These are phyloP conservation scores for Catharus minimus DNA, from an alignment of 2,113 vertebrate species.

Conservation along the genomic window DNA sequence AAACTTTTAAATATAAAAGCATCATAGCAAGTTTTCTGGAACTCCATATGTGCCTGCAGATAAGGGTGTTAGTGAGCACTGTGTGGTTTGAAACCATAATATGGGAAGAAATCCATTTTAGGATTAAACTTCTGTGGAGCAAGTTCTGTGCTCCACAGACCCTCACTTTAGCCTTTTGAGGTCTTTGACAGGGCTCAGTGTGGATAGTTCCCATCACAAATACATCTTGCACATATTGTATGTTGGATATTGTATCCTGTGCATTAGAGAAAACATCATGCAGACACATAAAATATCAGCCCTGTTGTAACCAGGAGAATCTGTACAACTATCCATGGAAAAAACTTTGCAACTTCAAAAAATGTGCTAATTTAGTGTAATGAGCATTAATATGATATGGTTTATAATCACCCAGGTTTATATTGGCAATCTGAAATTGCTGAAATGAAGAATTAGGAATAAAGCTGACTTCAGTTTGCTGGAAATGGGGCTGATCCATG, in stretches of 20 bases:
- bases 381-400: neutral
- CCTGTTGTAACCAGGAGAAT: neutral
- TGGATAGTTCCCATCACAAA: neutral
- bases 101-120: conserved; percentile 4
- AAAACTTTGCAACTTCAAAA: neutral
- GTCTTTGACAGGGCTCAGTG: neutral
- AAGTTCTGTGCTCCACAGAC: neutral
- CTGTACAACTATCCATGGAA: neutral
- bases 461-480: neutral
- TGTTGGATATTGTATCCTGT: neutral
- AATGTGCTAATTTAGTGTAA: neutral
- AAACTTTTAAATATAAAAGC: conserved; percentile 15
- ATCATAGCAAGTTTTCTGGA: neutral
- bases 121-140: neutral
- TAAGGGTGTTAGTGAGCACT: neutral
- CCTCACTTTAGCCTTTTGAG: neutral
- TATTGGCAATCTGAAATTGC: neutral
- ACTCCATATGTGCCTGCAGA: conserved; percentile 30
- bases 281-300: neutral
- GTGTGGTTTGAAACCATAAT: neutral
- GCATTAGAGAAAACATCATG: neutral
- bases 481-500: neutral
- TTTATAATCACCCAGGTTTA: neutral
- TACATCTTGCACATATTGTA: neutral
- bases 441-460: neutral